Percentiles rank a stretch among this genome's conserved stretches.
phyloP scores from a whole-genome alignment of 2,888 invertebrate species.

The Spodoptera exigua region DNA sequence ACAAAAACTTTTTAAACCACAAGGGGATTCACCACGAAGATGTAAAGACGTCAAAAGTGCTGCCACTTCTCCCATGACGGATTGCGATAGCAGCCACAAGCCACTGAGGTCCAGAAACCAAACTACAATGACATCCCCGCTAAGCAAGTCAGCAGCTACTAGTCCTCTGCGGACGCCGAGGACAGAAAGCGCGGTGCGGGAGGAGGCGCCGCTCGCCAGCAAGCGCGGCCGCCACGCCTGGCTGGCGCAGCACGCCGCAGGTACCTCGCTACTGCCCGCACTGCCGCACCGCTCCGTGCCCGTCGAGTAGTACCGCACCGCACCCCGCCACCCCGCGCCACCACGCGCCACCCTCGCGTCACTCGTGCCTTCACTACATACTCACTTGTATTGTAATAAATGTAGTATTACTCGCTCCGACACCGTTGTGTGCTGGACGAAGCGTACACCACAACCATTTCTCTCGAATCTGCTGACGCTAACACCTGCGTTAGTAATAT shows the following conservation, averaged over 20 bases:
- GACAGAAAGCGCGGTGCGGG: conserved; percentile 22
- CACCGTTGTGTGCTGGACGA: too few species aligned
- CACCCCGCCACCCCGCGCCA: too few species aligned
- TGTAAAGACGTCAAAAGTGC: conserved; percentile 55
- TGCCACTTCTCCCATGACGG: conserved; percentile 71
- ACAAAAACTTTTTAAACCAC: conserved; percentile 5
- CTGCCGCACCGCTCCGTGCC: conserved; percentile 71
- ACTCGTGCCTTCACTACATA: neutral
- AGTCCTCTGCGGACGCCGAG: conserved; percentile 64
- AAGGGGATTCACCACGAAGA: conserved; percentile 3
- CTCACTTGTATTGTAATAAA: conserved; percentile 2
- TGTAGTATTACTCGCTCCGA: conserved; percentile 6
- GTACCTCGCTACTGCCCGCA: conserved; percentile 63
- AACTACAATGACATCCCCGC: conserved; percentile 69
- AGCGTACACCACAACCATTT: too few species aligned
- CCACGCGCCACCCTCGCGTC: too few species aligned
- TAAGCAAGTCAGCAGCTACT: conserved; percentile 68
- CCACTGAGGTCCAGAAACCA: conserved; percentile 52
- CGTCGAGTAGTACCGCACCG: conserved; percentile 69
- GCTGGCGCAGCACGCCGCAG: conserved; percentile 63
- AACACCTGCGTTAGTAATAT: too few species aligned
- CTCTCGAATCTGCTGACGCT: too few species aligned
- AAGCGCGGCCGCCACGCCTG: conserved; percentile 58
- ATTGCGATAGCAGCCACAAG: conserved; percentile 37
- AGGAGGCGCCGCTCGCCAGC: conserved; percentile 50